phyloP scores from a whole-genome alignment of 1,140 invertebrate species.

The Agraylea sexmaculata region DNA sequence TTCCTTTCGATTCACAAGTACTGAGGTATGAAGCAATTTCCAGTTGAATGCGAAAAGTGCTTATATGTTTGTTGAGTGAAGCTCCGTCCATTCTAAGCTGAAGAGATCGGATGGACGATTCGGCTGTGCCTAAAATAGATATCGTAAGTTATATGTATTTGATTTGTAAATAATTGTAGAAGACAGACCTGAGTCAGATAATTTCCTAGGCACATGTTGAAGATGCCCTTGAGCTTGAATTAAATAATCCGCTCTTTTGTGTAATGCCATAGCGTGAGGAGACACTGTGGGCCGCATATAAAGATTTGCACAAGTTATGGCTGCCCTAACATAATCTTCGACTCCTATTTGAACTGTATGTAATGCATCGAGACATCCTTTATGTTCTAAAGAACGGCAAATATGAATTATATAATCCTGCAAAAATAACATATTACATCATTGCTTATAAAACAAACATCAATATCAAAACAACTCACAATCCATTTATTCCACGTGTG shows the following conservation, averaged over 20 bases:
- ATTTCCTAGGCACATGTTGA: constrained; percentile 26
- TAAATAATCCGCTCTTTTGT: constrained; percentile 41
- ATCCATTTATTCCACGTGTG: constrained; percentile 51
- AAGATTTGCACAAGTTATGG: constrained; percentile 61
- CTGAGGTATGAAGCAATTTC: constrained; percentile 56
- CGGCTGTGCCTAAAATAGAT: constrained; percentile 21
- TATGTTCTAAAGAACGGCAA: constrained; percentile 53
- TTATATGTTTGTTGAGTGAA: constrained; percentile 57
- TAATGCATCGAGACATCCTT: constrained; percentile 48
- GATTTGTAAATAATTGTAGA: constrained; percentile 5
- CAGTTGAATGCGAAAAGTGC: constrained; percentile 54
- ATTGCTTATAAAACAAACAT: background rate
- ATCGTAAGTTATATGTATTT: background rate
- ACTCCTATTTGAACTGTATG: constrained; percentile 58
- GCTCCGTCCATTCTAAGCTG: constrained; percentile 54
- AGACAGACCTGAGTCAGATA: constrained; percentile 21
- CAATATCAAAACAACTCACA: constrained; percentile 29
- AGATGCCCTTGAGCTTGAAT: constrained; percentile 50
- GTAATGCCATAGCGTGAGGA: constrained; percentile 43
- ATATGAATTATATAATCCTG: constrained; percentile 51
- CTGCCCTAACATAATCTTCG: constrained; percentile 55
- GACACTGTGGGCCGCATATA: constrained; percentile 43
- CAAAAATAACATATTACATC: constrained; percentile 9
- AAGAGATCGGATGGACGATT: constrained; percentile 37
- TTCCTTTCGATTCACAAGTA: constrained; percentile 42